phyloP scores from a whole-genome alignment of 2,113 vertebrate genomes.

The Azemiops feae region DNA sequence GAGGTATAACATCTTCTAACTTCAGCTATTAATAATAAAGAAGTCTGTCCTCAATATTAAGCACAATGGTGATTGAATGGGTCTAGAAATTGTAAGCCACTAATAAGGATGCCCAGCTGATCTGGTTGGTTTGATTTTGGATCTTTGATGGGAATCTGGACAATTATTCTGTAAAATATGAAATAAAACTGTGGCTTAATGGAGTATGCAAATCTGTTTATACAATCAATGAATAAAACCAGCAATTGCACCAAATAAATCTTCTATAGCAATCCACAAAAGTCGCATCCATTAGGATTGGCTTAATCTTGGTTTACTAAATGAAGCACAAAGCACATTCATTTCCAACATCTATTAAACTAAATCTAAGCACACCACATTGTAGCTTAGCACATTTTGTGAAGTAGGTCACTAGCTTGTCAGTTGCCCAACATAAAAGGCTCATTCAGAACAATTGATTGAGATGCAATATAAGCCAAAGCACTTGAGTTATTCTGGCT shows the following conservation, averaged over 20 bases:
- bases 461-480: conserved; percentile 32
- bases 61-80: background rate
- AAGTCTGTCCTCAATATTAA: background rate
- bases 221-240: background rate
- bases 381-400: background rate
- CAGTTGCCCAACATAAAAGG: background rate
- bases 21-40: background rate
- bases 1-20: background rate
- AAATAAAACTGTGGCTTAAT: background rate
- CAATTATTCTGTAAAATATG: background rate
- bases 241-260: background rate
- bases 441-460: background rate
- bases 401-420: background rate
- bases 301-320: background rate
- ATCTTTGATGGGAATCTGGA: background rate
- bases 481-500: conserved; percentile 73
- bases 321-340: background rate
- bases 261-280: background rate
- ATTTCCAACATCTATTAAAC: background rate
- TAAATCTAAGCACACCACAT: background rate
- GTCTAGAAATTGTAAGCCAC: background rate
- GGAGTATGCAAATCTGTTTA: background rate
- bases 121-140: background rate
- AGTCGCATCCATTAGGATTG: background rate
- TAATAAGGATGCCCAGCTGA: background rate